A percentile compares a stretch with the other conserved stretches of the same genome.
Conservation (phyloP, 2,113 vertebrate species). For the Dromaius novaehollandiae region DNA sequence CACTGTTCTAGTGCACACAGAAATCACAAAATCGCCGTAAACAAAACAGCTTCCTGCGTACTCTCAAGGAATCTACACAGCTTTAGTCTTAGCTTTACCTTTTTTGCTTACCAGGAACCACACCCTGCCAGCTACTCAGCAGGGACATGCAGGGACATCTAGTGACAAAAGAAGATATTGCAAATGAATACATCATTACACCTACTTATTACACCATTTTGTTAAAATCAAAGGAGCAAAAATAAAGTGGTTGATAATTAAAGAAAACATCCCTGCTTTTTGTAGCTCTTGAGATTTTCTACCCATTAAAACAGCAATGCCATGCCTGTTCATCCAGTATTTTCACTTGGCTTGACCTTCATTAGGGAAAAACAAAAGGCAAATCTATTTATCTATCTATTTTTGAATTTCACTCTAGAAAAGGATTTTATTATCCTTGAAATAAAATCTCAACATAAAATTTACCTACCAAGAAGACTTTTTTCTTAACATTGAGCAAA, state of each 20-base stretch:
- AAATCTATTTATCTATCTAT: background rate
- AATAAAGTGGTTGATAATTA: background rate
- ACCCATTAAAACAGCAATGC: background rate
- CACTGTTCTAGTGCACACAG: background rate
- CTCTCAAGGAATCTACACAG: background rate
- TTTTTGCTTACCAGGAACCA: background rate
- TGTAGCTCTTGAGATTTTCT: background rate
- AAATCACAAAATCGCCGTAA: background rate
- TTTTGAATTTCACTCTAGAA: background rate
- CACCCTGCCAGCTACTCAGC: background rate
- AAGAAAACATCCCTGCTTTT: background rate
- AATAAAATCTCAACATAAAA: background rate
- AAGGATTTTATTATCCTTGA: background rate
- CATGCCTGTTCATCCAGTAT: background rate
- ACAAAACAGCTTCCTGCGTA: background rate
- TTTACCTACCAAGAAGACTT: background rate
- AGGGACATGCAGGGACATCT: conserved; percentile 60
- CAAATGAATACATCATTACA: background rate
- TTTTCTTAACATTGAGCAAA: background rate
- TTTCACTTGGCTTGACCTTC: background rate
- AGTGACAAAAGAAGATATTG: background rate
- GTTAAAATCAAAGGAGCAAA: background rate
- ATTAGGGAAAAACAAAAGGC: background rate
- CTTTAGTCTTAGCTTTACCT: background rate
- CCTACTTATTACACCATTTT: background rate